Conservation (phyloP, 2,797 vertebrate genomes). For the Sarcophilus harrisii region DNA sequence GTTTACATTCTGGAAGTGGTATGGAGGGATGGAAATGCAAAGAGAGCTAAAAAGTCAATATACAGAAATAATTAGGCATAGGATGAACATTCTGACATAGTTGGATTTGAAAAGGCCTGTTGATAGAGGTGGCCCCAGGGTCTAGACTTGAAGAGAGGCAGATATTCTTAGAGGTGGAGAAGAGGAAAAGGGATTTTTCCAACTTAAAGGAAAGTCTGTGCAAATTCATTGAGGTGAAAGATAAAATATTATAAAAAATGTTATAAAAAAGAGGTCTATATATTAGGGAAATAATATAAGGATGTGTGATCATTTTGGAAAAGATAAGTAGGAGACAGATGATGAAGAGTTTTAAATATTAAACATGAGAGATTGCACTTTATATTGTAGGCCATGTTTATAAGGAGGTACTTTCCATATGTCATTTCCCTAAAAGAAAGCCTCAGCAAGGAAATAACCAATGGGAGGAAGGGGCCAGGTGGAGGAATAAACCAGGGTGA, state of each 20-base stretch:
- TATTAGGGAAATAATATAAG: neutral
- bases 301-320: neutral
- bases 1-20: neutral
- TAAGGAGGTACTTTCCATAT: neutral
- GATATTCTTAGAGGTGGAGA: neutral
- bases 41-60: neutral
- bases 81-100: neutral
- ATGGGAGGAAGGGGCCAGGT: neutral
- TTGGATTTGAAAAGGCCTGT: neutral
- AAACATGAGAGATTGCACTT: neutral
- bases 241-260: neutral
- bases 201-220: neutral
- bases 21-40: neutral
- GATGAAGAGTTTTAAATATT: neutral
- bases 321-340: neutral
- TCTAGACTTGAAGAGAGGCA: neutral
- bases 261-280: neutral
- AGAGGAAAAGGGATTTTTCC: neutral
- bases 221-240: neutral
- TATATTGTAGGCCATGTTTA: neutral
- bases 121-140: neutral
- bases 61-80: neutral
- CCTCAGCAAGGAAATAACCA: neutral
- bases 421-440: neutral
- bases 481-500: neutral